Conservation (phyloP, 2,113 vertebrate species). For the Cottus gobio region DNA sequence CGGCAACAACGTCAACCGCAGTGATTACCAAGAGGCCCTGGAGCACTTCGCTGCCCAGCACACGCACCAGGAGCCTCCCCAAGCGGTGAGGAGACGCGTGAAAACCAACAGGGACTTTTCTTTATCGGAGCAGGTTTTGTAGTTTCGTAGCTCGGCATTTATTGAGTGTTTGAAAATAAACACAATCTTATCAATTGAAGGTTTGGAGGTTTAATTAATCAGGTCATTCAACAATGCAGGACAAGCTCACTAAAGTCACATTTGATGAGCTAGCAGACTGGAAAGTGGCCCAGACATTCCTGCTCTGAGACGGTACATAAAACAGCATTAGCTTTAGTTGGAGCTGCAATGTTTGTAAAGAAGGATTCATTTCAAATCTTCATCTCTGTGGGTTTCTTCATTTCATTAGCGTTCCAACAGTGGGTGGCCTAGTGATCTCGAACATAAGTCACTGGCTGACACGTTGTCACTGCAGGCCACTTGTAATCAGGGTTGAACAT, state of each 20-base stretch:
- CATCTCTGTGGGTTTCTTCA: conserved; percentile 2
- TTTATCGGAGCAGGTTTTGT: background rate
- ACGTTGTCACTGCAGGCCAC: conserved; percentile 15
- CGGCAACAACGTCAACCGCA: conserved; percentile 87
- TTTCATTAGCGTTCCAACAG: background rate
- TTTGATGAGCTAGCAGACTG: background rate
- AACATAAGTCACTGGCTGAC: conserved; percentile 34
- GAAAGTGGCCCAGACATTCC: conserved; percentile 28
- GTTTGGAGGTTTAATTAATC: background rate
- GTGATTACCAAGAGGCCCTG: conserved; percentile 87
- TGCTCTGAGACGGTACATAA: conserved; percentile 16
- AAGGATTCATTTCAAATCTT: background rate
- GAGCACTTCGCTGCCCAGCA: conserved; percentile 92
- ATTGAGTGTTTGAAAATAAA: conserved; percentile 3
- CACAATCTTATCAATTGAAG: background rate
- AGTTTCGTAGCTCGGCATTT: background rate
- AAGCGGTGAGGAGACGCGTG: conserved; percentile 57
- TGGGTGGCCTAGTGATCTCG: conserved; percentile 26
- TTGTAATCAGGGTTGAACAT: conserved; percentile 13
- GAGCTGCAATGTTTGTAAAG: background rate
- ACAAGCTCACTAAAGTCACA: conserved; percentile 12
- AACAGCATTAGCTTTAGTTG: conserved; percentile 17
- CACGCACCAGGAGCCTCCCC: conserved; percentile 79
- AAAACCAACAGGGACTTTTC: background rate
- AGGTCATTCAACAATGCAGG: background rate